phyloP scores from a whole-genome alignment of 2,797 vertebrate genomes.

The Mycteria americana region DNA sequence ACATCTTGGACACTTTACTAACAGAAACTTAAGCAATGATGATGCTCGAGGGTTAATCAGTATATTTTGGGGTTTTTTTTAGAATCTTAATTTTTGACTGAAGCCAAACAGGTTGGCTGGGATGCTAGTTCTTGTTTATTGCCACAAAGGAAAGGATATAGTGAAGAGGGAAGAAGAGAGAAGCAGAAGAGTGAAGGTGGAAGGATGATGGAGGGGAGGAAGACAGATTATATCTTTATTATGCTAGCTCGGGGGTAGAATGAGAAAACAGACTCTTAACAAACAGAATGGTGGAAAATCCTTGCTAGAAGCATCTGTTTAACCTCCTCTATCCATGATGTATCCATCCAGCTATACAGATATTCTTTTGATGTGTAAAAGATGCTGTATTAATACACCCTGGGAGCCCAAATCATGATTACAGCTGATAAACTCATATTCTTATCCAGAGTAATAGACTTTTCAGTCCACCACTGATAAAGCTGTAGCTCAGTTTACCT shows the following conservation, averaged over 20 bases:
- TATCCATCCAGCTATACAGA: not conserved
- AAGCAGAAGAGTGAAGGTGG: not conserved
- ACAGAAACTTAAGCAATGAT: not conserved
- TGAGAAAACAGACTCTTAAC: not conserved
- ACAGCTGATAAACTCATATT: not conserved
- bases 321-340: not conserved
- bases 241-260: not conserved
- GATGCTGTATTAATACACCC: not conserved
- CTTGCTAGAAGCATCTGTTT: not conserved
- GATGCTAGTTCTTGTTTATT: not conserved
- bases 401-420: not conserved
- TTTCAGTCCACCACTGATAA: not conserved
- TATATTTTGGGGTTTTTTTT: accelerated
- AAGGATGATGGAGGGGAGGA: not conserved
- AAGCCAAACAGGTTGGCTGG: accelerated
- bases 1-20: too few relatives aligned
- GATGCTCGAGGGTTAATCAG: not conserved
- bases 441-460: not conserved
- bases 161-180: not conserved
- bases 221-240: not conserved
- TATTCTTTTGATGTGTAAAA: not conserved
- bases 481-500: not conserved
- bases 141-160: not conserved
- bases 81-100: not conserved
- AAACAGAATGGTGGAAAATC: not conserved